Base-by-base conservation (phyloP, 2,797 vertebrate genomes). In the Poeciliopsis paucimaculata region DNA sequence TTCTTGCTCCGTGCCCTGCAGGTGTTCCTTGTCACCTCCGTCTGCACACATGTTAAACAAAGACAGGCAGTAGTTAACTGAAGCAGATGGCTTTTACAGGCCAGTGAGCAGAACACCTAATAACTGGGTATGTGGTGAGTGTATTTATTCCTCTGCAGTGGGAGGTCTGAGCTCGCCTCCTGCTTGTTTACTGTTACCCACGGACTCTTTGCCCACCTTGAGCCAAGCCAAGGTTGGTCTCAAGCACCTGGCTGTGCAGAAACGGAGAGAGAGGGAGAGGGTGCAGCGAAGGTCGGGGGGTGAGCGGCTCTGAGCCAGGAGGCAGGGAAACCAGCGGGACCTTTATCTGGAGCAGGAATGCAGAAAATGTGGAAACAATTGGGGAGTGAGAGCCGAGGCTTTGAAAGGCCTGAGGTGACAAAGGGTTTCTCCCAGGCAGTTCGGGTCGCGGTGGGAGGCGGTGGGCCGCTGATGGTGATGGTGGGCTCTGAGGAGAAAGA, bases 301-400 rank as follows among this genome's bases (percentile, higher is more conserved):
- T 41, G 66, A 20, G 26, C 1, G 39, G 83, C 75, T 86, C 87
- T 82, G 75, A 82, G 86, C 78, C 77, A 84, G 84, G 84, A 90
- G 77, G 85, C 86, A 86, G 87, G 72, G 83, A 82, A 86, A 87
- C 88, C 87, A 89, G 81, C 86, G 47, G 89, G 91, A 92, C 93
- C 87, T 96, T 96, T 96, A 96, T 96, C 95, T 95, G 82, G 88
- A 92, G 85, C 94, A 96, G 94, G 95, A 96, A 96, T 96, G 95
- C 95, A 96, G 95, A 96, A 96, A 96, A 96, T 96, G 95, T 93
- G 91, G 93, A 94, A 96, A 96, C 95, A 96, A 96, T 96, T 90
- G 93, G 79, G 88, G 88, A 93, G 90, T 83, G 89, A 94, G 93
- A 90, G 91, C 90, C 36, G 34, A 84, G 87, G 87, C 95, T 95